Percentiles rank a stretch among this genome's conserved stretches.
Conservation (phyloP, 2,888 invertebrate species). For the Rhorus exstirpatorius region DNA sequence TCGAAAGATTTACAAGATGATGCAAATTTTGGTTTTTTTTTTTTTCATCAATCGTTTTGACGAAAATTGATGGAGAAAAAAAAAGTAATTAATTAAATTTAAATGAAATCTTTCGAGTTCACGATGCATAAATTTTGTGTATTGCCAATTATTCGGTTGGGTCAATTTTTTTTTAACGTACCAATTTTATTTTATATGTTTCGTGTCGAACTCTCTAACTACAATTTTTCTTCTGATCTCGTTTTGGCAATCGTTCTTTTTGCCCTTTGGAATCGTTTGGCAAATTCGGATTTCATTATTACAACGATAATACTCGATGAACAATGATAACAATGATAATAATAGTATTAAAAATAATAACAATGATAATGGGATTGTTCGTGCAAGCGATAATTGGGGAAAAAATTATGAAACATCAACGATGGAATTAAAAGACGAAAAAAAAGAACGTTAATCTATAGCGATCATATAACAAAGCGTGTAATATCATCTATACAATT, state of each 20-base stretch:
- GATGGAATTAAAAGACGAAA: constrained; percentile 67
- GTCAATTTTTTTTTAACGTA: constrained; percentile 52
- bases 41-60: neutral
- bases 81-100: neutral
- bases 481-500: constrained; percentile 59
- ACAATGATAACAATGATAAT: constrained; percentile 2
- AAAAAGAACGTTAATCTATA: constrained; percentile 70
- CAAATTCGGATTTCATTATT: constrained; percentile 45
- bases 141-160: constrained; percentile 58
- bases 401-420: constrained; percentile 75
- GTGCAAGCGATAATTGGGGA: constrained; percentile 29
- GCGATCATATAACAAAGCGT: constrained; percentile 75
- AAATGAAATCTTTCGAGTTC: constrained; percentile 44
- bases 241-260: too few relatives aligned
- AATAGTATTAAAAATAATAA: constrained; percentile 10
- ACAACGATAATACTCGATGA: constrained; percentile 39
- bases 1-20: constrained; percentile 17
- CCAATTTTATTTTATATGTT: constrained; percentile 38
- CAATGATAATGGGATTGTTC: constrained; percentile 6
- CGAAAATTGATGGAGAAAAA: neutral
- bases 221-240: constrained; percentile 10
- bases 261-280: too few relatives aligned
- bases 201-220: constrained; percentile 43
- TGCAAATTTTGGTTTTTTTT: too few relatives aligned
- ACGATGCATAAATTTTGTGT: constrained; percentile 30